Percentiles rank a stretch among this genome's conserved stretches.
Conservation (phyloP, 2,113 vertebrate species). For the Dicentrarchus labrax region DNA sequence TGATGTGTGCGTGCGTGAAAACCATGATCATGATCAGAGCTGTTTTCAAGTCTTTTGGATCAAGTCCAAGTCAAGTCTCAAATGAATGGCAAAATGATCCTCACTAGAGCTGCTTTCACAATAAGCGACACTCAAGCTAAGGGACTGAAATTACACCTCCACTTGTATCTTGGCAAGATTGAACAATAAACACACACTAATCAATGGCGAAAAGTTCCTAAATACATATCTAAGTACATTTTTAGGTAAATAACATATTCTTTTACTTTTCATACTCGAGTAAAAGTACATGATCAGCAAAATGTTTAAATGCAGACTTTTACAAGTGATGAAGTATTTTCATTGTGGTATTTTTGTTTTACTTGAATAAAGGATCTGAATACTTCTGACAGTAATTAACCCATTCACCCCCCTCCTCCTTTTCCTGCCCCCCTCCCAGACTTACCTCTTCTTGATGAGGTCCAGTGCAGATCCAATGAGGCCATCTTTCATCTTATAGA, state of each 20-base stretch:
- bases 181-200: neutral
- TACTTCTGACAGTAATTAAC: neutral
- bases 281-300: neutral
- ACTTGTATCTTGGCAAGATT: neutral
- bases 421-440: neutral
- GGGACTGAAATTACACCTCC: neutral
- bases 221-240: neutral
- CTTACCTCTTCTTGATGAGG: constrained; percentile 95
- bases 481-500: constrained; percentile 93
- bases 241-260: neutral
- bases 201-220: neutral
- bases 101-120: neutral
- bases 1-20: too few species aligned
- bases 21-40: too few species aligned
- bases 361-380: neutral
- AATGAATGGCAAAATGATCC: too few species aligned
- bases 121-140: neutral
- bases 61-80: too few species aligned
- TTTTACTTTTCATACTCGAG: neutral
- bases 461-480: constrained; percentile 91
- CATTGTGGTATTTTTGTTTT: neutral
- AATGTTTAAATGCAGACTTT: neutral
- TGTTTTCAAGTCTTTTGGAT: too few species aligned
- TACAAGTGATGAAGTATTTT: neutral
- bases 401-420: neutral